Evolutionary conservation across 2,888 invertebrate species (phyloP), one percentile per base, ranked within the genome.

Genomic region (Hirtodrosophila duncani): DNA sequence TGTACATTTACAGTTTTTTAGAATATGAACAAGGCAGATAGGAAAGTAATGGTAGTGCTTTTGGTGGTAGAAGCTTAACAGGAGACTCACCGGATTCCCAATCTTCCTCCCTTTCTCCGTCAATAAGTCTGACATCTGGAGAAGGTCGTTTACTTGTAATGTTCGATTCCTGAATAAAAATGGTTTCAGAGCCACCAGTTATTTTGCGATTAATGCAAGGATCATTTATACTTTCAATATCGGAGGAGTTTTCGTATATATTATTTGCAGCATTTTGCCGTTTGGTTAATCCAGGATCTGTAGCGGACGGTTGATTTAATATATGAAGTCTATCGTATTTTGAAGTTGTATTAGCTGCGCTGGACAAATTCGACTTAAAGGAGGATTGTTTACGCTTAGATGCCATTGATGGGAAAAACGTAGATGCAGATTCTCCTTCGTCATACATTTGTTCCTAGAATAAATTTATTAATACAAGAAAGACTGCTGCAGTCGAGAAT

Each of bases 51-150:
- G 55, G 46, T 67, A 69, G 59, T 67, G 63, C 48, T 70, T 61
- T 62, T 67, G 55, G 50, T 50, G 56, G 46, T 65, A 67, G 50
- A 66, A 67, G 61, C 55, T 67, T 63, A 64, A 69, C 63, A 62
- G 60, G 67, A 61, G 80, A 87, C 87, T 87, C 84, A 87, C 86
- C 86, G 77, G 86, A 86, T 85, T 87, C 87, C 87, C 87, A 87
- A 80, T 85, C 86, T 74, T 85, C 87, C 59, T 84, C 85, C 59
- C 82, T 81, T 55, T 79, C 82, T 55, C 67, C 75, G 51, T 48
- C 63, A 60, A 56, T 62, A 51, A 39, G 58, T 48, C 38, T 56
- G 43, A 60, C 58, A 44, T 71, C 63, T 67, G 71, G 71, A 42
- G 71, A 60, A 50, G 77, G 63, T 49, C 59, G 67, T 33, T 79